Evolutionary conservation across 2,888 invertebrate genomes (phyloP).

Genomic region (Prosapia bicincta): DNA sequence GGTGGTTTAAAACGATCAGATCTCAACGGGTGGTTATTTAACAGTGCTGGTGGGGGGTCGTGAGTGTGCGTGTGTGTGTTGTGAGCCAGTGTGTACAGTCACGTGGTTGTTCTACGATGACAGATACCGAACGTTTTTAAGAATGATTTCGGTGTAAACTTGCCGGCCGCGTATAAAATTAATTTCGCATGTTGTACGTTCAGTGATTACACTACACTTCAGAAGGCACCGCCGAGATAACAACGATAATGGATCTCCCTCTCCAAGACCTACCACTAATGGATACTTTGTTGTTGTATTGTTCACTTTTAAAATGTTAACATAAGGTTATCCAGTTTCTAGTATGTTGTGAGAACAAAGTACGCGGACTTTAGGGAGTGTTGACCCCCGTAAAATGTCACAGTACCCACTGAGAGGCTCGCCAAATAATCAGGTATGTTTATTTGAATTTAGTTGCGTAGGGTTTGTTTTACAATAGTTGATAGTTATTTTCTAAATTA

Average conservation of each 20-base stretch:
- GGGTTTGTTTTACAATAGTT: too few relatives aligned
- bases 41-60: not conserved
- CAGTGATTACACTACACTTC: not conserved
- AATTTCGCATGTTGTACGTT: not conserved
- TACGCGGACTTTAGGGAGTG: slow-evolving; percentile 1
- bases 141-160: not conserved
- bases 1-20: slow-evolving; percentile 4
- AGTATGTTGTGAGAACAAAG: not conserved
- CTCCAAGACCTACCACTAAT: not conserved
- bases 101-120: slow-evolving; percentile 6
- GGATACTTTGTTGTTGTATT: not conserved
- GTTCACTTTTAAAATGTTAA: not conserved
- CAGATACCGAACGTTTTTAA: not conserved
- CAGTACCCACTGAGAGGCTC: slow-evolving; percentile 21
- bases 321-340: not conserved
- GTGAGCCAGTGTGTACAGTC: slow-evolving; percentile 7
- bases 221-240: not conserved
- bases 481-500: too few relatives aligned
- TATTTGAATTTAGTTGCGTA: too few relatives aligned
- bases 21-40: not conserved
- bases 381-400: slow-evolving; percentile 22
- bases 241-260: not conserved
- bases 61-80: slow-evolving; percentile 12
- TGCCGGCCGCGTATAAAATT: not conserved
- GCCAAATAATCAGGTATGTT: slow-evolving; percentile 24